Conservation (phyloP, 1,140 invertebrate species). For the Drosophila sturtevanti region DNA sequence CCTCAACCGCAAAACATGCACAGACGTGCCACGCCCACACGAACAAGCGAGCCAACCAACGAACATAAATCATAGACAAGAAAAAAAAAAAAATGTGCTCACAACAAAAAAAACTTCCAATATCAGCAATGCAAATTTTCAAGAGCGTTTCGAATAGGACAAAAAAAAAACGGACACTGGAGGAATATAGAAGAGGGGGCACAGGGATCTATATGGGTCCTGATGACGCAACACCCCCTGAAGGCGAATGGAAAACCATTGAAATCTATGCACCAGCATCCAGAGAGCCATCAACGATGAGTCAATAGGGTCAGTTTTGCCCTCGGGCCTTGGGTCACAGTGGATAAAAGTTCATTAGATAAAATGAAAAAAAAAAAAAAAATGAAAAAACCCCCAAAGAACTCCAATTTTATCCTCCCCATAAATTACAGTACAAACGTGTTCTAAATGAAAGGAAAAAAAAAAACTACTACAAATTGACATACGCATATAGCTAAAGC, state of each 20-base stretch:
- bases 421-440: neutral
- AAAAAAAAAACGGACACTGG: neutral
- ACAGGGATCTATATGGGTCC: slow-evolving; percentile 13
- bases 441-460: neutral
- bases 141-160: slow-evolving; percentile 32
- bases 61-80: slow-evolving; percentile 77
- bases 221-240: slow-evolving; percentile 70
- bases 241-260: slow-evolving; percentile 64
- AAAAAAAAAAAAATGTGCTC: slow-evolving; percentile 58
- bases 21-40: slow-evolving; percentile 72
- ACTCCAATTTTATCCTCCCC: neutral
- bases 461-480: neutral
- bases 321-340: slow-evolving; percentile 62
- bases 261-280: slow-evolving; percentile 69
- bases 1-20: slow-evolving; percentile 75
- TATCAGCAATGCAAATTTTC: slow-evolving; percentile 79
- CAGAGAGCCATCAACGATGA: slow-evolving; percentile 72
- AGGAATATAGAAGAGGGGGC: neutral
- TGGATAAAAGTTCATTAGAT: slow-evolving; percentile 43
- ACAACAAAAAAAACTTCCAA: slow-evolving; percentile 70
- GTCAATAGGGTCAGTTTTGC: slow-evolving; percentile 65
- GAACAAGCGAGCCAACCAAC: slow-evolving; percentile 38
- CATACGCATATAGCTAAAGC: neutral
- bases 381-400: neutral
- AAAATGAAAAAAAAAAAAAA: neutral